Percentiles rank a stretch among this genome's conserved stretches.
Conservation (phyloP, 2,888 invertebrate species). For the Limnephilus marmoratus region DNA sequence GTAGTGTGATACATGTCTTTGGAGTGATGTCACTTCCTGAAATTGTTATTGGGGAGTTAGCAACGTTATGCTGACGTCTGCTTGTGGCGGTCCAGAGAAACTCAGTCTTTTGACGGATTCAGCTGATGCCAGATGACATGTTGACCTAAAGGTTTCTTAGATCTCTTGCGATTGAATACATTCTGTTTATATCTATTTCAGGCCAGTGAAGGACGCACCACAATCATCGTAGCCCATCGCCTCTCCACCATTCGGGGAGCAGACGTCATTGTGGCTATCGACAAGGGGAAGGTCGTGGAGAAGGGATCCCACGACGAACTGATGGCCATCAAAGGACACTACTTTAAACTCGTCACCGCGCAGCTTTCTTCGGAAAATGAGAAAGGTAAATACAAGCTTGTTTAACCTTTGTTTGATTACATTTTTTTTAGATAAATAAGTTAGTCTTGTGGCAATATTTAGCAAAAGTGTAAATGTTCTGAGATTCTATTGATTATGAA, state of each 20-base stretch:
- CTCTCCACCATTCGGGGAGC: conserved; percentile 85
- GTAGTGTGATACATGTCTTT: no score
- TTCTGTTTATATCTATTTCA: conserved; percentile 68
- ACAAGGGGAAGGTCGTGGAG: conserved; percentile 83
- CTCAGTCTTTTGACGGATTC: no score
- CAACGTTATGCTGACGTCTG: no score
- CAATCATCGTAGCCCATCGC: conserved; percentile 88
- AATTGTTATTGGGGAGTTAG: no score
- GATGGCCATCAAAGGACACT: conserved; percentile 81
- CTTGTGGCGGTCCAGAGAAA: no score
- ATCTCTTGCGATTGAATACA: background rate
- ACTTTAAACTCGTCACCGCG: conserved; percentile 83
- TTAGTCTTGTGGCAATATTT: no score
- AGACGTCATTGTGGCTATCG: conserved; percentile 84
- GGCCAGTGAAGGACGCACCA: conserved; percentile 86
- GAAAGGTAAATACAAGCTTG: background rate
- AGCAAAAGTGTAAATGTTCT: no score
- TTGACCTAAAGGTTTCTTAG: background rate
- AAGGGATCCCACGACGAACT: conserved; percentile 83
- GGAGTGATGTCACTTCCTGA: no score
- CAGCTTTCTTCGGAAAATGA: conserved; percentile 74
- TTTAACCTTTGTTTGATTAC: background rate
- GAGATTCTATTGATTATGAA: no score
- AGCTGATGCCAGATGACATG: background rate
- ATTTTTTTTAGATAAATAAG: no score